Evolutionary conservation across 2,888 invertebrate species (phyloP), one percentile per base, ranked within the genome.

Genomic region (Pammene aurita): DNA sequence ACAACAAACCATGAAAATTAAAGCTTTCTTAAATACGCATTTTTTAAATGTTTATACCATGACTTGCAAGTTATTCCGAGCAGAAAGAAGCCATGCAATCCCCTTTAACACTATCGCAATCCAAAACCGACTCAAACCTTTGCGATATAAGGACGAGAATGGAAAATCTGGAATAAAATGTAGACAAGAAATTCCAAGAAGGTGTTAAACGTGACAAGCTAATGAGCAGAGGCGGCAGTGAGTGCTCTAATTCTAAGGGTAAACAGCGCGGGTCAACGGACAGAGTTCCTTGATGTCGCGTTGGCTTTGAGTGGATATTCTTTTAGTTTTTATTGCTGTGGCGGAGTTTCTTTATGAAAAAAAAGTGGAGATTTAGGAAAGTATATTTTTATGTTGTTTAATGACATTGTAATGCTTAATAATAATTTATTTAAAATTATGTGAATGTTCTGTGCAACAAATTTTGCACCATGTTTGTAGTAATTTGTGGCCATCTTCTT

Each of bases 241-340:
- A 75, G 63, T 77, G 84, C 71, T 84, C 84, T 86, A 86, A 88
- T 85, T 83, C 80, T 76, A 80, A 77, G 80, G 76, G 78, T 83
- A 87, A 86, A 88, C 83, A 84, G 76, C 81, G 79, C 86, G 85
- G 89, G 88, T 89, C 90, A 88, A 73, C 80, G 90, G 82, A 89
- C 90, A 86, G 72, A 72, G 71, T 75, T 72, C 67, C 75, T 70
- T 67, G 70, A 70, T 71, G 60, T 50, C 52, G 26, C 42, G 69
- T 50, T 60, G 35, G 56, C 10, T 35, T 71, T 57, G 38, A 52
- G 63, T 70, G 70, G 73, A 72, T 61, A 69, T 65, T 52, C 68
- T 52, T 57, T 64, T 50, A 35, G 5, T 58, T 62, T 42, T 44
- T 38, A 10, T 26, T 38, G 46, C 14, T 68, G 46, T 64, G 54